A percentile compares a stretch with the other conserved stretches of the same genome.
phyloP scores from a whole-genome alignment of 2,113 vertebrate genomes.

The Coryphaenoides rupestris region DNA sequence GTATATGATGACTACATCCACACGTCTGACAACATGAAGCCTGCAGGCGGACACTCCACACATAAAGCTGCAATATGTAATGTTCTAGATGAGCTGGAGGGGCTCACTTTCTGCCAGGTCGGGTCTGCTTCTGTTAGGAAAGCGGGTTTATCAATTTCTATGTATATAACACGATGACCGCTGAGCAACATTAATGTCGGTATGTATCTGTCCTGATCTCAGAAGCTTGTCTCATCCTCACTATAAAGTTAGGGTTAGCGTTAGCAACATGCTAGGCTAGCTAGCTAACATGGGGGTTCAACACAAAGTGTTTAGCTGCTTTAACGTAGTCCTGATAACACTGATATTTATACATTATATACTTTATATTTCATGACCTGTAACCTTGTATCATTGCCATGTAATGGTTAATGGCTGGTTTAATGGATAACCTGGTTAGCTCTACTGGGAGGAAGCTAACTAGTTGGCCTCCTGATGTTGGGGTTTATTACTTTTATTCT shows the following conservation, averaged over 20 bases:
- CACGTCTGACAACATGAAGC: conserved; percentile 44
- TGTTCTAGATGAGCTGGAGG: conserved; percentile 32
- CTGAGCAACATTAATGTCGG: conserved; percentile 19
- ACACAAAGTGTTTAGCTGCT: conserved; percentile 43
- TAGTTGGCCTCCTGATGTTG: conserved; percentile 51
- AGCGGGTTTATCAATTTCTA: conserved; percentile 26
- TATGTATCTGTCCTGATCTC: too few relatives aligned
- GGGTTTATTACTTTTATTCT: conserved; percentile 54
- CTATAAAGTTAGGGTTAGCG: conserved; percentile 35
- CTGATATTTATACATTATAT: too few relatives aligned
- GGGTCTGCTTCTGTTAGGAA: conserved; percentile 40
- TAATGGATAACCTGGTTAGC: conserved; percentile 65
- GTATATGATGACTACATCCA: too few relatives aligned
- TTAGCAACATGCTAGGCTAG: conserved; percentile 54
- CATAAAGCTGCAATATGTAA: conserved; percentile 21
- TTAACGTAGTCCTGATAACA: conserved; percentile 13
- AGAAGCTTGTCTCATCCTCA: conserved; percentile 30
- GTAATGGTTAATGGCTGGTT: conserved; percentile 37
- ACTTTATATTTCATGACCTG: neutral
- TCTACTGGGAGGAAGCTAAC: conserved; percentile 53
- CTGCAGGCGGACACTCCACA: conserved; percentile 14
- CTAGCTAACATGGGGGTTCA: conserved; percentile 50
- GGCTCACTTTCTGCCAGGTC: conserved; percentile 52
- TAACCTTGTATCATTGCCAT: conserved; percentile 9
- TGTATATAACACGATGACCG: conserved; percentile 11